Base-by-base conservation (phyloP, 1,140 invertebrate species). In the Acromyrmex heyeri region DNA sequence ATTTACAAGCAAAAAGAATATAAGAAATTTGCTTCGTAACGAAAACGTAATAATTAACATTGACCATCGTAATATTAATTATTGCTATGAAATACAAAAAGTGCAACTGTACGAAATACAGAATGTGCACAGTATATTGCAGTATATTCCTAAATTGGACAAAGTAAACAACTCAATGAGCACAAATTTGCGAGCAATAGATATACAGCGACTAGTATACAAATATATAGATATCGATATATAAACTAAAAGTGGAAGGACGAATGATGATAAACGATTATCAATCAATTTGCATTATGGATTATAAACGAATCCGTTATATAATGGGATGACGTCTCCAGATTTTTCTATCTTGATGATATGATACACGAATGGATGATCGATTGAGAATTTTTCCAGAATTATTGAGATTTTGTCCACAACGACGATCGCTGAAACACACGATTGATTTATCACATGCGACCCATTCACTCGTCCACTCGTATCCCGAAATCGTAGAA, bases 271-370 rank as follows among this genome's bases (percentile, higher is more conserved):
- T 64, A 30, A 65, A 48, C 18, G 18, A 78, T 62, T 18, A 27
- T 55, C 8, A n/a, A 65, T 0, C 12, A 6, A 78, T 65, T 75
- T 57, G 18, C 18, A 57, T 75, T 30, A 78, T 21, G 44, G 61
- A 50, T 78, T 30, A 78, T 78, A 21, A 78, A 78, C 14, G 76
- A 65, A 14, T 14, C 76, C 76, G 12, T 78, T 48, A 78, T 65
- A 65, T 12, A 78, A 65, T 24, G 38, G 21, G 44, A 59, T 12
- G 73, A 59, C n/a, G 16, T n/a, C n/a, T 50, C 3, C 14, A 7
- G 18, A 50, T 2, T 78, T 48, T 50, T 65, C 59, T 65, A 30
- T 50, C 38, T 78, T 50, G 38, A 78, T 2, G 24, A 78, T 65
- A 65, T 18, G 34, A 78, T 78, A 78, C 18, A 34, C 2, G 5